A percentile compares a stretch with the other conserved stretches of the same genome.
Conservation (phyloP, 2,797 vertebrate genomes). For the Naso thynnoides region DNA sequence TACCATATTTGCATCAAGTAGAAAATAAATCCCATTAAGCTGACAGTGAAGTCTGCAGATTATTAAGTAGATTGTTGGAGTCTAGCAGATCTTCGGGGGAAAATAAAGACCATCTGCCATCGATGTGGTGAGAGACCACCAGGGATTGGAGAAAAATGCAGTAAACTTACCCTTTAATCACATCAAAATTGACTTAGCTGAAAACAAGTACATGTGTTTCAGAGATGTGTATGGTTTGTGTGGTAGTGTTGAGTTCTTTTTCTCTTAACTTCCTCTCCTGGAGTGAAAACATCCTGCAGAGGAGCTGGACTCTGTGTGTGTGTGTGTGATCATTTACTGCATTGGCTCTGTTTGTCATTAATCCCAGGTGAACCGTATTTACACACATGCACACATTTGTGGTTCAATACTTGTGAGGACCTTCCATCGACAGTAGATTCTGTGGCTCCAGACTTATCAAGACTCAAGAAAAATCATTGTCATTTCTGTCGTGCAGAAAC, state of each 20-base stretch:
- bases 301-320: neutral
- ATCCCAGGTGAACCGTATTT: neutral
- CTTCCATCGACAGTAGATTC: neutral
- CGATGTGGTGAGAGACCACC: neutral
- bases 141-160: neutral
- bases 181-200: neutral
- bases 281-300: conserved; percentile 7
- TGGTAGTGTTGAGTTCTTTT: neutral
- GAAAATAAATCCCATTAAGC: no score
- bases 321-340: conserved; percentile 21
- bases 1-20: neutral
- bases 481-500: no score
- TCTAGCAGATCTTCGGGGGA: neutral
- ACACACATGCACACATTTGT: neutral
- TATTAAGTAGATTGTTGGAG: neutral
- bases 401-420: neutral
- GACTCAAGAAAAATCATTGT: no score
- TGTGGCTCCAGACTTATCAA: neutral
- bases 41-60: neutral
- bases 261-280: conserved; percentile 6
- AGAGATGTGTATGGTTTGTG: neutral
- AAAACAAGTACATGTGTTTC: neutral
- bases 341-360: neutral
- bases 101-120: neutral
- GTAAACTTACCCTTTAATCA: neutral